These are phyloP conservation scores for Accipiter virgatus DNA, from an alignment of 2,113 vertebrate species.

Conservation along the genomic window DNA sequence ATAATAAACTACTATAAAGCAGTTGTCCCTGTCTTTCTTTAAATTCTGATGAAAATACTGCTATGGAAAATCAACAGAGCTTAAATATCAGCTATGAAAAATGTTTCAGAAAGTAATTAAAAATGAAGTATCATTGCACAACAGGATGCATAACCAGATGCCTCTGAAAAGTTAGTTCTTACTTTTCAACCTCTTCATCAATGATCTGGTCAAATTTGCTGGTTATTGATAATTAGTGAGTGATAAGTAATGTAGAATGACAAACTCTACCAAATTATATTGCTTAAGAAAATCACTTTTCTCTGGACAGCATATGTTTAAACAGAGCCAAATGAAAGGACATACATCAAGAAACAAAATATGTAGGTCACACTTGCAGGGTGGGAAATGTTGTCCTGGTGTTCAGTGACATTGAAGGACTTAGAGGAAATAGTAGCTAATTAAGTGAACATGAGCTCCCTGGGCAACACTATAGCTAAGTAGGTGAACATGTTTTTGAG, in stretches of 20 bases:
- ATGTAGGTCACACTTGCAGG: background rate
- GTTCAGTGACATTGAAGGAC: background rate
- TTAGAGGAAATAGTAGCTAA: background rate
- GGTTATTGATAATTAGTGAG: background rate
- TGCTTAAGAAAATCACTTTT: background rate
- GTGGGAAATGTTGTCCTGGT: background rate
- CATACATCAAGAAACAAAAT: background rate
- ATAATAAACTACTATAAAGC: background rate
- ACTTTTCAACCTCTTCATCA: background rate
- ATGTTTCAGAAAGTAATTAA: background rate
- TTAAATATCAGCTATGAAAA: background rate
- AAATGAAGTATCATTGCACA: background rate
- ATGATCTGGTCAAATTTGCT: background rate
- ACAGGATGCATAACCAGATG: background rate
- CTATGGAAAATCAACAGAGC: background rate
- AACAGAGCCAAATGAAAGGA: background rate
- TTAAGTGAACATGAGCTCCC: background rate
- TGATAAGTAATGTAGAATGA: background rate
- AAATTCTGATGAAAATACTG: background rate
- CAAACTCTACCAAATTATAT: background rate
- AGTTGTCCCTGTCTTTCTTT: background rate
- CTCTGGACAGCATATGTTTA: background rate
- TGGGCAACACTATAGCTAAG: background rate
- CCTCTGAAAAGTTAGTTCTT: background rate
- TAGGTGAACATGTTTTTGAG: background rate